phyloP scores from a whole-genome alignment of 2,888 invertebrate species.

The Drosophila cognata region DNA sequence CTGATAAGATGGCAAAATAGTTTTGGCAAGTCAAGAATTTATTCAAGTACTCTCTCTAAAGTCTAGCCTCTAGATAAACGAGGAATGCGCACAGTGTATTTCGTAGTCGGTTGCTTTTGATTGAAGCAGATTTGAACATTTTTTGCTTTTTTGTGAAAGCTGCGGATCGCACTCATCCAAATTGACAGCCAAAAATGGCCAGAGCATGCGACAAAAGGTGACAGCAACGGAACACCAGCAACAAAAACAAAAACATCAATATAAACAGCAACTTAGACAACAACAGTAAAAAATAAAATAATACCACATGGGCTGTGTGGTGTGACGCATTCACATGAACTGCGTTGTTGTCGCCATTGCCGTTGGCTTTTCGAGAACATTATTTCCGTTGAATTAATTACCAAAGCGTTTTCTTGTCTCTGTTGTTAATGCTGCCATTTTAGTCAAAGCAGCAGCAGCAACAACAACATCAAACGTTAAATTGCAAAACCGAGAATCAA shows the following conservation, averaged over 20 bases:
- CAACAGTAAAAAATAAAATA: not conserved
- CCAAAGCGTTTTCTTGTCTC: conserved; percentile 31
- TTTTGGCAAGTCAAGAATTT: not conserved
- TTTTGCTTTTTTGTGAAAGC: conserved; percentile 25
- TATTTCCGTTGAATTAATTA: conserved; percentile 74
- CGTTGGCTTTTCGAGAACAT: conserved; percentile 39
- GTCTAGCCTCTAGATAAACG: not conserved
- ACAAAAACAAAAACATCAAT: conserved; percentile 6
- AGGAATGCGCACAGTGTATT: conserved; percentile 6
- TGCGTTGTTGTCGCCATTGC: conserved; percentile 23
- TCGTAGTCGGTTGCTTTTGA: not conserved
- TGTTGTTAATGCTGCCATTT: conserved; percentile 21
- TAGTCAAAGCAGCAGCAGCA: conserved; percentile 25
- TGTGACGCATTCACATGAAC: conserved; percentile 40
- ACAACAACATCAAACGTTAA: conserved; percentile 28
- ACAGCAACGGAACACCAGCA: conserved; percentile 46
- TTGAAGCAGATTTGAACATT: conserved; percentile 1
- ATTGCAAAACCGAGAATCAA: conserved; percentile 58
- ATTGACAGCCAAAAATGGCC: conserved; percentile 66
- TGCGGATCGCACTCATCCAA: conserved; percentile 43
- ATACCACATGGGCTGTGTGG: not conserved
- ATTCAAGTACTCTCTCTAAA: not conserved
- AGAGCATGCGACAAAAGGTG: conserved; percentile 61
- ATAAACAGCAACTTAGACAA: conserved; percentile 12
- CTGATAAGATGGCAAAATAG: not conserved